Conservation (phyloP, 1,140 invertebrate species). For the Globodera rostochiensis region DNA sequence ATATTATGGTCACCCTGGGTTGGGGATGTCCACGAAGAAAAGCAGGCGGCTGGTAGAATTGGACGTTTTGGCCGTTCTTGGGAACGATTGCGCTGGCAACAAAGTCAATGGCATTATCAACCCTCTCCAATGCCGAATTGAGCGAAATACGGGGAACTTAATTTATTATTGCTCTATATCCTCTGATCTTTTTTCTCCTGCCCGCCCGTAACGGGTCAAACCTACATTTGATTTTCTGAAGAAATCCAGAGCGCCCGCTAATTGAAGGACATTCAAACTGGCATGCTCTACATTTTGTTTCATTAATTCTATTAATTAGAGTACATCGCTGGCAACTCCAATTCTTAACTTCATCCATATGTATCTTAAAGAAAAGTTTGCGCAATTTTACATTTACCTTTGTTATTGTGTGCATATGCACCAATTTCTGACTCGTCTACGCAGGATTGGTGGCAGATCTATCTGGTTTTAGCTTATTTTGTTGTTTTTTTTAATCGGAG, state of each 20-base stretch:
- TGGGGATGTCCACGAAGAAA: slow-evolving; percentile 7
- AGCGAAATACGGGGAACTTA: slow-evolving; percentile 29
- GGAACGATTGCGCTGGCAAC: slow-evolving; percentile 12
- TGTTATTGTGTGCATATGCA: no score
- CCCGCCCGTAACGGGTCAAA: slow-evolving; percentile 17
- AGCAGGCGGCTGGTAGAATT: slow-evolving; percentile 17
- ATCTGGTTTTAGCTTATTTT: no score
- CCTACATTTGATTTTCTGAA: slow-evolving; percentile 30
- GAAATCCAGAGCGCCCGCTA: slow-evolving; percentile 24
- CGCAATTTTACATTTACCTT: no score
- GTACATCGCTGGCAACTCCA: slow-evolving; percentile 44
- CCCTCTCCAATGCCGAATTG: slow-evolving; percentile 28
- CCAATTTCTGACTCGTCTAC: no score
- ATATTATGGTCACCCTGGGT: not conserved
- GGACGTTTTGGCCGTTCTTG: slow-evolving; percentile 2
- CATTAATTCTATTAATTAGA: slow-evolving; percentile 32
- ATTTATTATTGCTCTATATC: slow-evolving; percentile 28
- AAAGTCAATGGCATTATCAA: slow-evolving; percentile 42
- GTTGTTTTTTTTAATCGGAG: no score
- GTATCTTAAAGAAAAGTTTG: no score
- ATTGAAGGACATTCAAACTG: slow-evolving; percentile 20
- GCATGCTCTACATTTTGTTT: slow-evolving; percentile 22
- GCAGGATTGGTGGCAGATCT: no score
- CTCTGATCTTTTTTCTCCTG: not conserved
- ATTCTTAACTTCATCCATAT: slow-evolving; percentile 1